phyloP scores from a whole-genome alignment of 1,140 invertebrate genomes.

The Ceratitis capitata region DNA sequence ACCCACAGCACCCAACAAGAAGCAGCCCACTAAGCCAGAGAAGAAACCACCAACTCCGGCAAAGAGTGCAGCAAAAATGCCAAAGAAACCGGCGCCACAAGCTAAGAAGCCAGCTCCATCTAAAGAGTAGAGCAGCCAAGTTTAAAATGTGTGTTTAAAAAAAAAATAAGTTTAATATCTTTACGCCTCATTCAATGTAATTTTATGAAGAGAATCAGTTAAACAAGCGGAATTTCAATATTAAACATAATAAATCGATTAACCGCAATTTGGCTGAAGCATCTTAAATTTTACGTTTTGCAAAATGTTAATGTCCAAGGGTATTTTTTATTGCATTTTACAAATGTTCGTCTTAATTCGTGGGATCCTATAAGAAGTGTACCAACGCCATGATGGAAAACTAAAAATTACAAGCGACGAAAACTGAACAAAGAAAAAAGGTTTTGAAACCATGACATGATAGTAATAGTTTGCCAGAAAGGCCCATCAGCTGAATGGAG shows the following conservation, averaged over 20 bases:
- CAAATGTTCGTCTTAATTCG: too few relatives aligned
- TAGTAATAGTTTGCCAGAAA: too few relatives aligned
- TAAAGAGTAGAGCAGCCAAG: not conserved
- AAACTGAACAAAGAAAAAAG: too few relatives aligned
- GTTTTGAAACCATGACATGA: too few relatives aligned
- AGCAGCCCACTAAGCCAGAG: slow-evolving; percentile 42
- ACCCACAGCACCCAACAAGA: slow-evolving; percentile 46
- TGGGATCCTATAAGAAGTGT: too few relatives aligned
- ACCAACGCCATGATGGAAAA: too few relatives aligned
- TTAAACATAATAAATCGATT: not conserved
- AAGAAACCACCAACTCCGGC: not conserved
- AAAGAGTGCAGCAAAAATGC: not conserved
- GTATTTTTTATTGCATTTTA: too few relatives aligned
- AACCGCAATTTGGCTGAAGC: not conserved
- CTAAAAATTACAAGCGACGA: too few relatives aligned
- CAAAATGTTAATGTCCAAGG: too few relatives aligned
- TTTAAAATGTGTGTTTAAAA: not conserved
- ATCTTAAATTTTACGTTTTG: too few relatives aligned
- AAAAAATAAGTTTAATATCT: not conserved
- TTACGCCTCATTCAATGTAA: not conserved
- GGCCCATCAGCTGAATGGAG: too few relatives aligned
- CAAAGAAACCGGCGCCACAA: not conserved
- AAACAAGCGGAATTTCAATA: slow-evolving; percentile 12
- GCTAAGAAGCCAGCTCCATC: not conserved
- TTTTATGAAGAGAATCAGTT: not conserved